Evolutionary conservation across 1,140 invertebrate species (phyloP), one percentile per base, ranked within the genome.

Genomic region (Ceratina calcarata): DNA sequence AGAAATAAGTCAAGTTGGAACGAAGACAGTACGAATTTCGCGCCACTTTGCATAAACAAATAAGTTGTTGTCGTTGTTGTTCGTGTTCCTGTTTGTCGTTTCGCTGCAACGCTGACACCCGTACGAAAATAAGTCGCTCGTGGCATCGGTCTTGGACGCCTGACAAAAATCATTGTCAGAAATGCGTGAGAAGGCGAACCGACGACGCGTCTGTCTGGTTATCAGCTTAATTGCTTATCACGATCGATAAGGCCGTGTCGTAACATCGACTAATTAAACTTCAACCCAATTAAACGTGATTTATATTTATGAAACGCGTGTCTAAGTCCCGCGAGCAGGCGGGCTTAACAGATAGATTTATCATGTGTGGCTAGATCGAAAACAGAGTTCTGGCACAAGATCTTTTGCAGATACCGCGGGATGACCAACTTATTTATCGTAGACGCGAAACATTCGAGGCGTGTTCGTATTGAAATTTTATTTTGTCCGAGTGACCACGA

Each of bases 201-300:
- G 16, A 75, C 12, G 27, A 32, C 27, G 27, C 27, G n/a, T 64
- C 16, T 45, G 15, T 53, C 15, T n/a, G 3, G 51, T 75, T 75
- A 67, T 67, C 73, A 45, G 27, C 32, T 24, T 45, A 75, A 75
- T 75, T 57, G 51, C 20, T 55, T 75, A 75, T 75, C 32, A 45
- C 16, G 10, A 67, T 75, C 62, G 64, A 68, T 68, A 76, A 76
- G 32, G 10, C 18, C 6, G 7, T 16, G 53, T 3, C n/a, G 53
- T 2, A 49, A n/a, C 32, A 10, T 68, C 16, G 55, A 68, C 37
- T 27, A n/a, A n/a, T n/a, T n/a, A n/a, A n/a, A n/a, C n/a, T n/a
- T n/a, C n/a, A n/a, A n/a, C 16, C 22, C 45, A 58, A 68, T 68
- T 68, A 49, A 45, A 18, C 18, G 20, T 76, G 18, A 68, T 60